Base-by-base conservation (phyloP, 1,140 invertebrate genomes). In the Diploscapter pachys region DNA sequence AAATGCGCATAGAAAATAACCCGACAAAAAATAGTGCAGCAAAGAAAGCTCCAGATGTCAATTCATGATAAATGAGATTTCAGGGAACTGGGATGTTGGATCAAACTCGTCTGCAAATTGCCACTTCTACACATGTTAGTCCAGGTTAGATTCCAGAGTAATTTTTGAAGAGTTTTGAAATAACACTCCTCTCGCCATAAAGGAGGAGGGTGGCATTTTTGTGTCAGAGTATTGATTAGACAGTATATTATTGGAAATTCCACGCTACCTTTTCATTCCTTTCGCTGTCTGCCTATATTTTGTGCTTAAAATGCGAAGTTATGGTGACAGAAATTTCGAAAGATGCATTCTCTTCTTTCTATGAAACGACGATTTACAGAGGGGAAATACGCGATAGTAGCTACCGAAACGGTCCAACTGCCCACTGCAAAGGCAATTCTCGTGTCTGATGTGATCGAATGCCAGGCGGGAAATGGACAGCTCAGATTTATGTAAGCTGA, bases 391-490 rank as follows among this genome's bases (percentile, higher is more conserved):
- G 77, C 72, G 8, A 84, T 85, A 50, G 81, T 78, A 6, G 84
- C 84, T 11, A 78, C 82, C 13, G 81, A 84, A 72, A 81, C 78
- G 57, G 56, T 80, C 55, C 81, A 83, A 63, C 74, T 82, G 8
- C 71, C 83, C 2, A 72, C 57, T 4, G 63, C 80, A 8, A 84
- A 85, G 71, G 83, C 83, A 6, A 71, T 85, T 71, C 78, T 85
- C 9, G 82, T 85, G 3, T 81, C 79, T 61, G 84, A 85, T 65
- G 71, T 79, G 31, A 83, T 85, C n/a, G 77, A 79, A 48, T 85
- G 83, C 63, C 83, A 85, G 57, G 50, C 69, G 9, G 83, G 83
- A 70, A 57, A 62, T n/a, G 83, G 81, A 11, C 71, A 85, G 48
- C 59, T 85, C 4, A 54, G 81, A 55, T 82, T 85, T 50, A 81